Percentiles rank a stretch among this genome's conserved stretches.
phyloP scores from a whole-genome alignment of 2,888 invertebrate species.

The Dasypogon diadema region DNA sequence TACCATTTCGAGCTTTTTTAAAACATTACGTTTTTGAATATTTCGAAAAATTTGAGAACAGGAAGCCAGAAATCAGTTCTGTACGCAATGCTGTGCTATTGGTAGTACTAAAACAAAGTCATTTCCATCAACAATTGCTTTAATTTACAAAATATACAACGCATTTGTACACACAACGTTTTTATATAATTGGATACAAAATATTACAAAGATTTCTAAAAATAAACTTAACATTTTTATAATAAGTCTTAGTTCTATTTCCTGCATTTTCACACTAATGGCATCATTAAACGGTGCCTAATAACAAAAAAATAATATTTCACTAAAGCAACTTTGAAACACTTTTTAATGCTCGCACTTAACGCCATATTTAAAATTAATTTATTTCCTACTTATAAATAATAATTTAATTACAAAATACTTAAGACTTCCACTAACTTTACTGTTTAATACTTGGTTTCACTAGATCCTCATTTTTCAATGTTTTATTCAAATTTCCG shows the following conservation, averaged over 20 bases:
- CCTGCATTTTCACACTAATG: constrained; percentile 23
- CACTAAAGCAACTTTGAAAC: no score
- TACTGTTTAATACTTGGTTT: constrained; percentile 4
- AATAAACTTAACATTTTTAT: background rate
- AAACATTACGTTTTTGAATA: no score
- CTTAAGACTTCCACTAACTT: background rate
- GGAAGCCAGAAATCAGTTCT: no score
- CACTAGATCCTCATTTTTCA: background rate
- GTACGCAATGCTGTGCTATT: no score
- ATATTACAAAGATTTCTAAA: background rate
- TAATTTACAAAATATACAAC: background rate
- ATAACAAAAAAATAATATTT: constrained; percentile 17
- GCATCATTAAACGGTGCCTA: constrained; percentile 39
- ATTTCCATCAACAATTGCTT: no score
- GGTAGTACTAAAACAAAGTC: no score
- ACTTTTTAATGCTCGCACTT: background rate
- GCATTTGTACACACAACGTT: background rate
- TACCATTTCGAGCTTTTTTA: no score
- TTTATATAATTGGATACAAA: background rate
- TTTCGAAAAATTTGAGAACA: no score
- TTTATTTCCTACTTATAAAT: constrained; percentile 1
- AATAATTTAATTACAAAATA: constrained; percentile 6
- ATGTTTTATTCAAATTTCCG: constrained; percentile 34
- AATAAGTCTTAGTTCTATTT: background rate
- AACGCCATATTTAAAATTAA: background rate